phyloP scores from a whole-genome alignment of 2,797 vertebrate species.

The Okamejei kenojei region DNA sequence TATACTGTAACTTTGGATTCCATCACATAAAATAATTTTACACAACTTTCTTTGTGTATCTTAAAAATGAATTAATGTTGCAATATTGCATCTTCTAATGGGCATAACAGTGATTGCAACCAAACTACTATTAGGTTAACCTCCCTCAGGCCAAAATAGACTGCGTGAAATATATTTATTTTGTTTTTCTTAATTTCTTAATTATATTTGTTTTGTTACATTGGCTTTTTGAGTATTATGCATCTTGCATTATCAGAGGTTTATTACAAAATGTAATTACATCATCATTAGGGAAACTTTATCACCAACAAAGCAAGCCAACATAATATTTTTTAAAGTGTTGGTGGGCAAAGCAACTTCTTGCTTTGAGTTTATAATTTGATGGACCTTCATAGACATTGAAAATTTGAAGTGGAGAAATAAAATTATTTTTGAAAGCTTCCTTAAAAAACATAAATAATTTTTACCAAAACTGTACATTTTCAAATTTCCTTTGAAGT shows the following conservation, averaged over 20 bases:
- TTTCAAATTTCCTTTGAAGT: background rate
- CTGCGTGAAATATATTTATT: background rate
- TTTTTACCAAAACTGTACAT: background rate
- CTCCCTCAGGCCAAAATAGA: background rate
- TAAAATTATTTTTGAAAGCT: background rate
- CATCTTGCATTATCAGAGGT: constrained; percentile 19
- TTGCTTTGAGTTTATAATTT: constrained; percentile 3
- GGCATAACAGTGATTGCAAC: background rate
- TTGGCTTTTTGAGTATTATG: background rate
- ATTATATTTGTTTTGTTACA: background rate
- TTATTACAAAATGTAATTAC: constrained; percentile 27
- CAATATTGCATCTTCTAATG: background rate
- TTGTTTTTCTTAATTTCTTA: background rate
- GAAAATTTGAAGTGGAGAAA: background rate
- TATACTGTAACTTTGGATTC: background rate
- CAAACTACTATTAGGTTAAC: background rate
- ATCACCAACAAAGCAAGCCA: background rate
- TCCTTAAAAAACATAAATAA: background rate
- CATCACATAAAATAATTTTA: background rate
- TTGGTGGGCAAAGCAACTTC: background rate
- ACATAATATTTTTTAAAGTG: background rate
- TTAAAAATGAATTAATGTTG: constrained; percentile 3
- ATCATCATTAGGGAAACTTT: background rate
- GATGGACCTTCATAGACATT: constrained; percentile 8
- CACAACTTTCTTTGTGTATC: background rate